These are phyloP conservation scores for Oxytorus armatus DNA, from an alignment of 2,888 invertebrate genomes.

Conservation along the genomic window DNA sequence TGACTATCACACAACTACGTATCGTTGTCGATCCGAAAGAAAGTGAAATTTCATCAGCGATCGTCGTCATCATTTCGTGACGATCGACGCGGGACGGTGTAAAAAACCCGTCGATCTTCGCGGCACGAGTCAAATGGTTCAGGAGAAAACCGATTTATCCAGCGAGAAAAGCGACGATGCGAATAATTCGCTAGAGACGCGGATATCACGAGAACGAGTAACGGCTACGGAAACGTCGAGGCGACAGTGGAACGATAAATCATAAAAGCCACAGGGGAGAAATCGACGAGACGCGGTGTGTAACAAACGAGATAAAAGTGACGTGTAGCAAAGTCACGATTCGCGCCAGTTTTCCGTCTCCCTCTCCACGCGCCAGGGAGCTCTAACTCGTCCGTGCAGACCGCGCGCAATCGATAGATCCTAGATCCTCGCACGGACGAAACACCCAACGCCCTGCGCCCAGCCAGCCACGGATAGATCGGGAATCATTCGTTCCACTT, in stretches of 20 bases:
- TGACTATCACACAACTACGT: slow-evolving; percentile 38
- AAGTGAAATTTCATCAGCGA: slow-evolving; percentile 17
- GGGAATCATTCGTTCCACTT: slow-evolving; percentile 5
- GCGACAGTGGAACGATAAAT: slow-evolving; percentile 71
- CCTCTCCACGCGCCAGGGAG: not conserved
- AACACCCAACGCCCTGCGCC: slow-evolving; percentile 11
- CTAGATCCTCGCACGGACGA: slow-evolving; percentile 11
- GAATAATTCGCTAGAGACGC: slow-evolving; percentile 53
- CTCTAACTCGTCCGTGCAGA: not conserved
- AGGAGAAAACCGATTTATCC: slow-evolving; percentile 14
- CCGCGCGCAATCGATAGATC: slow-evolving; percentile 69
- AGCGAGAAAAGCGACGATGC: slow-evolving; percentile 25
- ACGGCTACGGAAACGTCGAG: slow-evolving; percentile 62
- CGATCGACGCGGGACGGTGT: slow-evolving; percentile 16
- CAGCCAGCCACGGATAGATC: slow-evolving; percentile 14
- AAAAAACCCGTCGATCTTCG: slow-evolving; percentile 1
- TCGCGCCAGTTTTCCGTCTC: slow-evolving; percentile 56
- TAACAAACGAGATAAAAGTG: slow-evolving; percentile 66
- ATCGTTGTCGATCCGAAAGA: not conserved
- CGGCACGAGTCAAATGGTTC: not conserved
- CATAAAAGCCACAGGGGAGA: slow-evolving; percentile 74
- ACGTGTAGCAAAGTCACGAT: slow-evolving; percentile 59
- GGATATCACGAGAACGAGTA: slow-evolving; percentile 57
- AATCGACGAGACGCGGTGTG: slow-evolving; percentile 67
- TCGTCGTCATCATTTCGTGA: slow-evolving; percentile 12